Conservation (phyloP, 2,113 vertebrate genomes). For the Urocitellus parryii region DNA sequence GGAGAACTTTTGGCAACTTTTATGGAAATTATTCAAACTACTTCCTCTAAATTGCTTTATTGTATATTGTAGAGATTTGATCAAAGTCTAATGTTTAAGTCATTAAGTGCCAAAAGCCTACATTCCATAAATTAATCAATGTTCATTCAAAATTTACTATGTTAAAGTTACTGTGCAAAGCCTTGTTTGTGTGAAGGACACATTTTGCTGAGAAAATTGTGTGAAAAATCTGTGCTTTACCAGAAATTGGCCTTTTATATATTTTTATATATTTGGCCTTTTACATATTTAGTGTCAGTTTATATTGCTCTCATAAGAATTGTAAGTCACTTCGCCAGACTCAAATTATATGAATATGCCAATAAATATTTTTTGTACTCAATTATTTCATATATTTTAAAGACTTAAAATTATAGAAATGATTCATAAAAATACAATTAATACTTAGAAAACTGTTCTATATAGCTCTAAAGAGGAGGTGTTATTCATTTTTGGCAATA, state of each 20-base stretch:
- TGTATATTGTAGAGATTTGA: neutral
- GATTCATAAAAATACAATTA: neutral
- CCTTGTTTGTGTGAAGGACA: neutral
- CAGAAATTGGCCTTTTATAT: neutral
- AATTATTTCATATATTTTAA: conserved; percentile 16
- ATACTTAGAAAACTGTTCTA: neutral
- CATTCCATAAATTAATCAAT: conserved; percentile 22
- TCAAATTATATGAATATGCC: neutral
- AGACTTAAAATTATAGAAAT: neutral
- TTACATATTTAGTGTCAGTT: conserved; percentile 23
- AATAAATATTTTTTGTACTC: neutral
- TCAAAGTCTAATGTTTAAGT: neutral
- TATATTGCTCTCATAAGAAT: neutral
- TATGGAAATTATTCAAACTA: neutral
- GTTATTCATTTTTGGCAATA: neutral
- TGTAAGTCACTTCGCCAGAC: neutral
- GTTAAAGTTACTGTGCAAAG: neutral
- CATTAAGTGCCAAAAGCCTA: conserved; percentile 39
- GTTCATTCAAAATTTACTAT: conserved; percentile 30
- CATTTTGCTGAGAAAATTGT: neutral
- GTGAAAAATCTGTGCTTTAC: neutral
- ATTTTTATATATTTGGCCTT: neutral
- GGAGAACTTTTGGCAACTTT: neutral
- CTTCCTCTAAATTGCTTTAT: neutral
- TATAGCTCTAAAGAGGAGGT: neutral